These are phyloP conservation scores for Vireo griseus DNA, from an alignment of 2,797 vertebrate species.

Conservation along the genomic window DNA sequence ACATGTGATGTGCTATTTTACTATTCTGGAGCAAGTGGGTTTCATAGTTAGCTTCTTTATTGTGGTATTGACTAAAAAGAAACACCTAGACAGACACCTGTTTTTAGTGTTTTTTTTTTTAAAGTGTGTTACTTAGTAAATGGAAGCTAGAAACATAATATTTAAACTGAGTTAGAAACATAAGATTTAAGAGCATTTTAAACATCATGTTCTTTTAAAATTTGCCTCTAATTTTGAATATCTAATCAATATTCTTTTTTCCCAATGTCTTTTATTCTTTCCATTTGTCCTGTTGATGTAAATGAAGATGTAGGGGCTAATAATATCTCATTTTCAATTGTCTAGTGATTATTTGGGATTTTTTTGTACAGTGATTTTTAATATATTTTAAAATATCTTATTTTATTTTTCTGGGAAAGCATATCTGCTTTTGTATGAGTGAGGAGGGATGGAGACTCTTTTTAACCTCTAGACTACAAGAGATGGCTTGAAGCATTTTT, in stretches of 20 bases:
- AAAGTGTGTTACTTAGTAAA: neutral
- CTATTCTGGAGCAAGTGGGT: neutral
- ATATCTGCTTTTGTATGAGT: neutral
- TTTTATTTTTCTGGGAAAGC: neutral
- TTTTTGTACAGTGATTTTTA: neutral
- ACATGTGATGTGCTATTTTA: rapidly evolving
- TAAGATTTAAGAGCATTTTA: neutral
- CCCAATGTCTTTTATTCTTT: neutral
- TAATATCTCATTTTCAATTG: neutral
- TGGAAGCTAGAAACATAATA: neutral
- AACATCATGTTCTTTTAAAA: neutral
- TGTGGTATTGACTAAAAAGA: neutral
- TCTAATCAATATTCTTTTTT: neutral
- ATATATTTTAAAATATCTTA: rapidly evolving
- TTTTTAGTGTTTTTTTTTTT: neutral
- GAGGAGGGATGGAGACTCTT: neutral
- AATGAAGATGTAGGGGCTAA: neutral
- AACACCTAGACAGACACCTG: neutral
- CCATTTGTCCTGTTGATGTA: neutral
- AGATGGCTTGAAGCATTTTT: neutral
- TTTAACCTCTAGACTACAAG: neutral
- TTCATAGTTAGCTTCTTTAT: neutral
- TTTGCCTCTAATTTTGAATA: neutral
- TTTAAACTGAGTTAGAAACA: neutral
- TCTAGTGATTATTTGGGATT: neutral